A percentile compares a stretch with the other conserved stretches of the same genome.
Evolutionary conservation across 1,140 invertebrate genomes (phyloP).

Genomic region (Nasonia vitripennis): DNA sequence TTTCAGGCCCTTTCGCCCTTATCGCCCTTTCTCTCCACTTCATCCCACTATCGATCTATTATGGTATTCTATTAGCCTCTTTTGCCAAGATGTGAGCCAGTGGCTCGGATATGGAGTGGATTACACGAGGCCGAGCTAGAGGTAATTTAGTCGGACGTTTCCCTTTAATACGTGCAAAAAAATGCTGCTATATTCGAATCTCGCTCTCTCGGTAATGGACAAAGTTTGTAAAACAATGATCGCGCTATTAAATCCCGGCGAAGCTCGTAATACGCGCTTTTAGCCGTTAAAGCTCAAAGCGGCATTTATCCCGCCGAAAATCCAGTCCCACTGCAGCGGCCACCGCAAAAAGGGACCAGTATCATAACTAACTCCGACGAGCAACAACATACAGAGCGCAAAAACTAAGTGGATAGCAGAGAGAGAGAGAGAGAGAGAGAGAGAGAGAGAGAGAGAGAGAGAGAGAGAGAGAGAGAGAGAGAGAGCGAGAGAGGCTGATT

Average conservation of each 20-base stretch:
- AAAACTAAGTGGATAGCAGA: background rate
- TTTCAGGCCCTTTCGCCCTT: background rate
- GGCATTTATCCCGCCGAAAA: no score
- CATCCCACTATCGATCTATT: constrained; percentile 37
- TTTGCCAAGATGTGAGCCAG: background rate
- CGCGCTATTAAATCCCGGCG: no score
- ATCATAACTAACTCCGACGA: background rate
- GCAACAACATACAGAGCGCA: background rate
- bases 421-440: no score
- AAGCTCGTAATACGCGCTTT: background rate
- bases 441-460: no score
- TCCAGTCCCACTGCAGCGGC: no score
- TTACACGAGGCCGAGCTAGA: no score
- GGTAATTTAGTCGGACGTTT: no score
- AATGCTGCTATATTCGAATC: no score
- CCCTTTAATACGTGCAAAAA: no score
- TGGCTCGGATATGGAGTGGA: background rate
- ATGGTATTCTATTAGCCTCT: constrained; percentile 23
- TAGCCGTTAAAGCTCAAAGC: background rate
- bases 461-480: no score
- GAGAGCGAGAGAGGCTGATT: background rate
- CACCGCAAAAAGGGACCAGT: background rate
- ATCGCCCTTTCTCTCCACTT: background rate
- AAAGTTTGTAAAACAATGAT: no score
- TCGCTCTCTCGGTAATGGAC: no score